Base-by-base conservation (phyloP, 2,888 invertebrate species). In the Oxytorus armatus region DNA sequence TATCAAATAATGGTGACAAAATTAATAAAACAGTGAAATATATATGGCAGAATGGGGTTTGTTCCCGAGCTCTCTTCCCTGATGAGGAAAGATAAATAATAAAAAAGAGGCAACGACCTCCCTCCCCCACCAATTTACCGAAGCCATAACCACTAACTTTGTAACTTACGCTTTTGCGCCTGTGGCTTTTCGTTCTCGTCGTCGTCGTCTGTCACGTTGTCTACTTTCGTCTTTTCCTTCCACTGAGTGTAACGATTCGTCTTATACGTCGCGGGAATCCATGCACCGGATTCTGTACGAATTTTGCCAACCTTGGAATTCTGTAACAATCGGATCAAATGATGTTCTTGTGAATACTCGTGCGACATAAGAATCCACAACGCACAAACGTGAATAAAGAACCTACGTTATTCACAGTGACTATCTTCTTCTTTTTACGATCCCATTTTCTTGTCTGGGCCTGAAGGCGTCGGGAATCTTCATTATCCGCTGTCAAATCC, bases 181-280 rank as follows among this genome's bases (percentile, higher is more conserved):
- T 84, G 68, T 18, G 81, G 39, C 47, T 86, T 86, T 57, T 93
- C 93, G 47, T 93, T 93, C 16, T 92, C 92, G 53, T 93, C 93
- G 39, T 92, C 92, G 59, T 92, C 91, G 2, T 92, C 92, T n/a
- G 0, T 92, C 92, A 25, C 88, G n/a, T 89, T 89, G 23, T 91
- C 92, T 16, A 92, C 92, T 92, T 96, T 95, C 29, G 94, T 95
- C 86, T 95, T 95, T 79, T 96, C 95, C 87, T 96, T 95, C 98
- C 98, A 98, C 72, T 96, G 95, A 80, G 95, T 94, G 92, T 98
- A 98, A 25, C 96, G 94, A 66, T 98, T 96, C 79, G 97, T 96
- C 92, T 98, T 98, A 93, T 97, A 99, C 0, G 97, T 96, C 0
- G 98, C 97, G 0, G 98, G 96, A 86, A 99, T 98, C 95, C 97